phyloP scores from a whole-genome alignment of 2,113 vertebrate genomes.

The Engystomops pustulosus region DNA sequence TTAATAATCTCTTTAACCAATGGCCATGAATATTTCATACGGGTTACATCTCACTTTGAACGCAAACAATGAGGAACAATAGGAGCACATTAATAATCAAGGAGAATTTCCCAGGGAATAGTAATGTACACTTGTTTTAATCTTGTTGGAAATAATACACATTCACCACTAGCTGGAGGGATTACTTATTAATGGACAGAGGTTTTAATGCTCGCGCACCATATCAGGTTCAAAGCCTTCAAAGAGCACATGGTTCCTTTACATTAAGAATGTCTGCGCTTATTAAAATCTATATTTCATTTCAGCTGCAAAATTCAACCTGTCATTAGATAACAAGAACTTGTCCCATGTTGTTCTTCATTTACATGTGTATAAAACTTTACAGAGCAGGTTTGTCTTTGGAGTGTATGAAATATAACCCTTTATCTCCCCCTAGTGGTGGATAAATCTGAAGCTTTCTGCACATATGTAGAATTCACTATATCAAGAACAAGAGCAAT shows the following conservation, averaged over 20 bases:
- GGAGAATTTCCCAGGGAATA: constrained; percentile 46
- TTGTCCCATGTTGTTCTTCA: background rate
- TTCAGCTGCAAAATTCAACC: background rate
- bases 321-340: constrained; percentile 16
- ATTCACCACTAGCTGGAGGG: constrained; percentile 40
- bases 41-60: constrained; percentile 53
- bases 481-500: too few relatives aligned
- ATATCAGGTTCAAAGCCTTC: constrained; percentile 30
- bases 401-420: background rate
- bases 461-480: too few relatives aligned
- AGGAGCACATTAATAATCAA: constrained; percentile 52
- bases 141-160: constrained; percentile 56
- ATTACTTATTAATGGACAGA: constrained; percentile 56
- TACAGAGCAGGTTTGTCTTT: background rate
- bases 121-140: constrained; percentile 57
- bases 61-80: constrained; percentile 54
- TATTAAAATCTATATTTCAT: constrained; percentile 38
- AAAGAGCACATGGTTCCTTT: background rate
- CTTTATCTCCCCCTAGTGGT: background rate
- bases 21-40: constrained; percentile 51
- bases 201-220: constrained; percentile 27
- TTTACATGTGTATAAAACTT: background rate
- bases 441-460: background rate
- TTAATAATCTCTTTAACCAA: constrained; percentile 56
- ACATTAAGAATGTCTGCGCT: background rate